Evolutionary conservation across 2,888 invertebrate species (phyloP).

Genomic region (Phorcus lineatus): DNA sequence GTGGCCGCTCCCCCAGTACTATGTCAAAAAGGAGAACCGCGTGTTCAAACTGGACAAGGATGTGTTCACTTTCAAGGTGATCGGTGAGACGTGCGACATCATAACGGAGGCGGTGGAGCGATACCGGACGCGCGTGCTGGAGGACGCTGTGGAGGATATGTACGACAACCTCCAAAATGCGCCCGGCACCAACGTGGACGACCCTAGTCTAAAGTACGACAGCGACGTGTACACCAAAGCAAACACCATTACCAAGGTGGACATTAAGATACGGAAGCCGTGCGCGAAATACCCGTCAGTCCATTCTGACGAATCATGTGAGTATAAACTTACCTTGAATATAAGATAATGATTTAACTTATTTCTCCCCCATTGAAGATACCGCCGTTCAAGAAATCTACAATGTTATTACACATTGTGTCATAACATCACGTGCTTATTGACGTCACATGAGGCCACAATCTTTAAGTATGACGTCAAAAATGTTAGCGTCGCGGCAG

Average conservation of each 20-base stretch:
- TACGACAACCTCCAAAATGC: conserved; percentile 68
- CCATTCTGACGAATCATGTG: conserved; percentile 68
- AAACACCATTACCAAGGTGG: conserved; percentile 48
- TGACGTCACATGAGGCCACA: too few relatives aligned
- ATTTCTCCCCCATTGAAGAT: too few relatives aligned
- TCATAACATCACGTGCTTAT: too few relatives aligned
- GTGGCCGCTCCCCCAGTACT: conserved; percentile 82
- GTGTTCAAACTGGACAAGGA: conserved; percentile 54
- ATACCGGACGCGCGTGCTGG: conserved; percentile 77
- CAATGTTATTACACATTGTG: too few relatives aligned
- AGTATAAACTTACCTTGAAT: conserved; percentile 44
- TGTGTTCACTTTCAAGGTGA: conserved; percentile 67
- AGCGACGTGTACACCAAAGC: conserved; percentile 54
- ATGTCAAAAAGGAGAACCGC: conserved; percentile 70
- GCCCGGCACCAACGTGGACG: conserved; percentile 58
- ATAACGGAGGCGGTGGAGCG: conserved; percentile 79
- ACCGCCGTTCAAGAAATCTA: too few relatives aligned
- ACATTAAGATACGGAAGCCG: conserved; percentile 61
- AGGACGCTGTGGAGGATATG: conserved; percentile 62
- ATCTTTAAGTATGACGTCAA: too few relatives aligned
- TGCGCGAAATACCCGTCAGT: conserved; percentile 59
- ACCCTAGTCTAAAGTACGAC: conserved; percentile 54
- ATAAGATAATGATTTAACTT: too few relatives aligned
- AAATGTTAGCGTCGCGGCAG: too few relatives aligned
- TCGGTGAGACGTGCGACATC: conserved; percentile 78